Percentiles rank a stretch among this genome's conserved stretches.
phyloP scores from a whole-genome alignment of 2,888 invertebrate species.

The Lathronympha strigana region DNA sequence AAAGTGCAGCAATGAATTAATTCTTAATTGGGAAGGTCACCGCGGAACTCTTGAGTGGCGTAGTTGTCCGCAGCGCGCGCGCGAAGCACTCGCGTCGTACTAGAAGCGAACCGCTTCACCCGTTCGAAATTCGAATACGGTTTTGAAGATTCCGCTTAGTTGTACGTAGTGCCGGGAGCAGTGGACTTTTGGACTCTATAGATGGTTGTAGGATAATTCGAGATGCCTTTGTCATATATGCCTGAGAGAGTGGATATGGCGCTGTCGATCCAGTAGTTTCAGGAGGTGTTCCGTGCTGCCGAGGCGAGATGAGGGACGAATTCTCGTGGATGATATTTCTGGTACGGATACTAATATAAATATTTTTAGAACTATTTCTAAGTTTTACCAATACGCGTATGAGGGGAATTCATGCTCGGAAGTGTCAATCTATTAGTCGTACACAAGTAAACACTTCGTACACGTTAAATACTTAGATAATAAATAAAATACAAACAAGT shows the following conservation, averaged over 20 bases:
- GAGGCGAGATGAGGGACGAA: slow-evolving; percentile 75
- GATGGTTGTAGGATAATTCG: slow-evolving; percentile 40
- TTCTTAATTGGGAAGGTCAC: slow-evolving; percentile 82
- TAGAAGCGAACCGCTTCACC: slow-evolving; percentile 77
- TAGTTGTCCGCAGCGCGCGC: slow-evolving; percentile 78
- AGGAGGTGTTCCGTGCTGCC: slow-evolving; percentile 55
- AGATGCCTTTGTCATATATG: slow-evolving; percentile 70
- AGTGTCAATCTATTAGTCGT: too few relatives aligned
- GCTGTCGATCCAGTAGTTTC: slow-evolving; percentile 77
- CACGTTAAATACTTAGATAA: too few relatives aligned
- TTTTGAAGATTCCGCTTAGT: slow-evolving; percentile 75
- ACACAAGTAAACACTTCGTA: too few relatives aligned
- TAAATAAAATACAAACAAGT: too few relatives aligned
- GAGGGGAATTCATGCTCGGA: too few relatives aligned
- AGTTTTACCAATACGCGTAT: neutral
- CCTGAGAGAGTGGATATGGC: slow-evolving; percentile 77
- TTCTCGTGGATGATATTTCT: slow-evolving; percentile 72
- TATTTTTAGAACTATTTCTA: slow-evolving; percentile 3
- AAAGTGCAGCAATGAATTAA: slow-evolving; percentile 83
- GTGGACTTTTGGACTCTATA: slow-evolving; percentile 45
- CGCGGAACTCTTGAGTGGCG: slow-evolving; percentile 63
- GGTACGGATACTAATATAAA: slow-evolving; percentile 59
- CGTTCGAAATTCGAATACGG: slow-evolving; percentile 62
- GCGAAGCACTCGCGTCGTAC: slow-evolving; percentile 80
- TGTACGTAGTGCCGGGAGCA: slow-evolving; percentile 66